Percentiles rank a stretch among this genome's conserved stretches.
Conservation (phyloP, 1,140 invertebrate species). For the Ridgeia piscesae region DNA sequence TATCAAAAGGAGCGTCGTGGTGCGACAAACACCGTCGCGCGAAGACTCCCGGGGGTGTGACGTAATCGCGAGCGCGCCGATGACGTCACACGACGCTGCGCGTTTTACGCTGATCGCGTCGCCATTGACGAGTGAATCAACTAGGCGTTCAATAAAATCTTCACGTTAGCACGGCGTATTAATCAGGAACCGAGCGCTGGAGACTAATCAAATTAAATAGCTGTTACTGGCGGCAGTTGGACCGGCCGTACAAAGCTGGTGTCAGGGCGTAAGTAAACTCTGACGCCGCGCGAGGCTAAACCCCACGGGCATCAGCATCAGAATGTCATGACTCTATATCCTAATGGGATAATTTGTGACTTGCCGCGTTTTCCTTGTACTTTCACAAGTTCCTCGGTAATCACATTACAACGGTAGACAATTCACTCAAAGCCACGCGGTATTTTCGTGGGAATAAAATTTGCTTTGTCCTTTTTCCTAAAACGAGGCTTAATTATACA, state of each 20-base stretch:
- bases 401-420: neutral
- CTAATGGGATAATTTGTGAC: neutral
- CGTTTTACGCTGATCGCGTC: neutral
- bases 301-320: neutral
- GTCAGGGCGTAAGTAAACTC: neutral
- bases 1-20: neutral
- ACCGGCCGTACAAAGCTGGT: neutral
- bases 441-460: neutral
- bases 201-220: conserved; percentile 6
- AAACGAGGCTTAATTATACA: neutral
- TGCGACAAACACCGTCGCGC: neutral
- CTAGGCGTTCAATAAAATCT: neutral
- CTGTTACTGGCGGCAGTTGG: neutral
- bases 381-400: neutral
- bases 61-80: neutral
- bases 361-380: neutral
- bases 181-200: neutral
- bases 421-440: neutral
- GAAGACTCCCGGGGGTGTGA: neutral
- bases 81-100: neutral
- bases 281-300: neutral
- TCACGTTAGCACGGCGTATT: neutral
- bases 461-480: neutral
- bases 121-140: neutral
- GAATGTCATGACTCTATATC: conserved; percentile 1